phyloP scores from a whole-genome alignment of 2,113 vertebrate genomes.

The Calidris pygmaea region DNA sequence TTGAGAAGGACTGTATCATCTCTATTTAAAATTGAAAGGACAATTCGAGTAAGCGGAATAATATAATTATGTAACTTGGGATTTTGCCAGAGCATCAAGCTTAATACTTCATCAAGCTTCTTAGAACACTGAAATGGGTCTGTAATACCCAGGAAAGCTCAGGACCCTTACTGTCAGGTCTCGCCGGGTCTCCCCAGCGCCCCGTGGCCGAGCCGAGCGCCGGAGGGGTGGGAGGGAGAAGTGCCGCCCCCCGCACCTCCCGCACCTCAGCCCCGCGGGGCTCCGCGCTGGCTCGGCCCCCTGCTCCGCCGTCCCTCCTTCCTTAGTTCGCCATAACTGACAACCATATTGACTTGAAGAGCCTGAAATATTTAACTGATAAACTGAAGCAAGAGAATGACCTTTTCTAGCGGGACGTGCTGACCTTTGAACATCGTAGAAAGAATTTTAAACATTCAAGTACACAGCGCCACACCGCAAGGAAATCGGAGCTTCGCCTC shows the following conservation, averaged over 20 bases:
- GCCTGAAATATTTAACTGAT: neutral
- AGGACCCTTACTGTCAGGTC: neutral
- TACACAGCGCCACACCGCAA: neutral
- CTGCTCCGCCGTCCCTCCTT: neutral
- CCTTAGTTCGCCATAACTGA: neutral
- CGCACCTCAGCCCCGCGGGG: neutral
- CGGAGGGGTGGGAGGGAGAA: neutral
- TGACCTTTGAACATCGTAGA: conserved; percentile 4
- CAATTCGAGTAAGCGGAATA: conserved; percentile 27
- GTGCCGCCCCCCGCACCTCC: neutral
- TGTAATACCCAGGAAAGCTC: neutral
- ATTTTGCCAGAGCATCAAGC: conserved; percentile 25
- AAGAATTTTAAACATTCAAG: neutral
- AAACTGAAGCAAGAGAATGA: neutral
- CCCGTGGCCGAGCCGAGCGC: neutral
- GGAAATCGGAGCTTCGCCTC: neutral
- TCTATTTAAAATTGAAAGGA: conserved; percentile 21
- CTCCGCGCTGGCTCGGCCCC: neutral
- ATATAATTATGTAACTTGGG: conserved; percentile 52
- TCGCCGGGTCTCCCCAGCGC: neutral
- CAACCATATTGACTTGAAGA: neutral
- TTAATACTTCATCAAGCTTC: conserved; percentile 8
- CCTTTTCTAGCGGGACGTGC: neutral
- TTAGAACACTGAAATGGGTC: neutral
- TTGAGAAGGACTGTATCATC: neutral